Percentiles rank a stretch among this genome's conserved stretches.
These are phyloP conservation scores for Papilio protenor DNA, from an alignment of 2,888 invertebrate species.

Conservation along the genomic window DNA sequence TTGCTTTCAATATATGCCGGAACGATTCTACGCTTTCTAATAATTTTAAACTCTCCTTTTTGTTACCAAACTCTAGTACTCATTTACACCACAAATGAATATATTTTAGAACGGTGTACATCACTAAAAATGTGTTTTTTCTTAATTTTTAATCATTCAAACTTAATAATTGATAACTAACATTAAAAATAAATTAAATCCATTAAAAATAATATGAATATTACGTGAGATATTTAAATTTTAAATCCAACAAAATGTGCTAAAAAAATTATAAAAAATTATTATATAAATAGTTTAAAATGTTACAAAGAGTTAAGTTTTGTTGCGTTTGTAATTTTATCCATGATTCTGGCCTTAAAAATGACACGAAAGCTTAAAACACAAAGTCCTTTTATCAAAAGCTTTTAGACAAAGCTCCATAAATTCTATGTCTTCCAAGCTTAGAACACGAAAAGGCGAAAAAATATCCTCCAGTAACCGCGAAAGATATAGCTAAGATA, in stretches of 20 bases:
- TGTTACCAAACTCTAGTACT: not conserved
- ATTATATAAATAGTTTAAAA: too few relatives aligned
- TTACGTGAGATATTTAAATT: too few relatives aligned
- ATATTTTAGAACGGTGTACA: too few relatives aligned
- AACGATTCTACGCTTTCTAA: not conserved
- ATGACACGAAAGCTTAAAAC: not conserved
- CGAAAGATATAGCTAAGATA: conserved; percentile 30
- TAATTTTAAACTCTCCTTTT: not conserved
- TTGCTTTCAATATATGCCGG: not conserved
- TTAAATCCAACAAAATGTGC: too few relatives aligned
- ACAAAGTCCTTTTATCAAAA: conserved; percentile 21
- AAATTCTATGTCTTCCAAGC: conserved; percentile 29
- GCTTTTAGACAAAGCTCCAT: conserved; percentile 29
- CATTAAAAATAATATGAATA: too few relatives aligned
- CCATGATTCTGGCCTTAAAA: conserved; percentile 51
- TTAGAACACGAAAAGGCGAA: conserved; percentile 13
- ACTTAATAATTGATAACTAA: too few relatives aligned
- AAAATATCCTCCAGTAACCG: conserved; percentile 22
- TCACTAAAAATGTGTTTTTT: too few relatives aligned
- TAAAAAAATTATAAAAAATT: too few relatives aligned
- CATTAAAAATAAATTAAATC: too few relatives aligned
- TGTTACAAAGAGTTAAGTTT: too few relatives aligned
- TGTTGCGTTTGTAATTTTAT: conserved; percentile 57
- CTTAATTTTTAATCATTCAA: too few relatives aligned
- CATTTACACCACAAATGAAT: too few relatives aligned